A percentile compares a stretch with the other conserved stretches of the same genome.
These are phyloP conservation scores for Nothocercus nigrocapillus DNA, from an alignment of 2,113 vertebrate genomes.

Conservation along the genomic window DNA sequence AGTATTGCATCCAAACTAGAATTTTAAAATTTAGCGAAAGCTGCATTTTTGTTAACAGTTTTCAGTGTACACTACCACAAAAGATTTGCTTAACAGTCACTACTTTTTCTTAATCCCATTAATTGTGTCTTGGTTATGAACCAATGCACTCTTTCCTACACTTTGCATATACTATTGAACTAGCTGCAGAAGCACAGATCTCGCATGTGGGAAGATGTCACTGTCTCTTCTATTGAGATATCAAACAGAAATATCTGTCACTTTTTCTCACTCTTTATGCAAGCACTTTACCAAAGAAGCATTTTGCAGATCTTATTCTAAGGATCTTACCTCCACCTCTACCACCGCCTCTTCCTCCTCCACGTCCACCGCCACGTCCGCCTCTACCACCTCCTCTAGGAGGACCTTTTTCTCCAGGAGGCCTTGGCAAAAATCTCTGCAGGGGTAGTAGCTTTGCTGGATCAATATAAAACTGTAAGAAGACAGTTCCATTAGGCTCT, in stretches of 20 bases:
- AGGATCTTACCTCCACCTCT: slow-evolving; percentile 82
- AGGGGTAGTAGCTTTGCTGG: slow-evolving; percentile 94
- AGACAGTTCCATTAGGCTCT: neutral
- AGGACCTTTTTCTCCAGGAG: slow-evolving; percentile 92
- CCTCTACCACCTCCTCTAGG: slow-evolving; percentile 89
- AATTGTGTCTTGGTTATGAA: neutral
- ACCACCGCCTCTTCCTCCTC: slow-evolving; percentile 84
- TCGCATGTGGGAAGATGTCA: neutral
- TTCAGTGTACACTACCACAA: neutral
- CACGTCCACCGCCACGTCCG: slow-evolving; percentile 83
- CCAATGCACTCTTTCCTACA: neutral
- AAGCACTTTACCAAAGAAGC: neutral
- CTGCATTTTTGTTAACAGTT: neutral
- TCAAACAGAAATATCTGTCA: neutral
- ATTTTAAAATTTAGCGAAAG: neutral
- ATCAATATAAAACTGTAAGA: slow-evolving; percentile 92
- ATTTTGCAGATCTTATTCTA: neutral
- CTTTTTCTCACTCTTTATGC: neutral
- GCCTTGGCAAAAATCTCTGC: slow-evolving; percentile 94
- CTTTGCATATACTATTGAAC: neutral
- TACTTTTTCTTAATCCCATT: neutral
- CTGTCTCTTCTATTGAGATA: neutral
- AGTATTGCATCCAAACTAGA: neutral
- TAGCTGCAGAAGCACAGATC: neutral
- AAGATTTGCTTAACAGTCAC: neutral